Conservation (phyloP, 2,797 vertebrate genomes). For the Anomalospiza imberbis region DNA sequence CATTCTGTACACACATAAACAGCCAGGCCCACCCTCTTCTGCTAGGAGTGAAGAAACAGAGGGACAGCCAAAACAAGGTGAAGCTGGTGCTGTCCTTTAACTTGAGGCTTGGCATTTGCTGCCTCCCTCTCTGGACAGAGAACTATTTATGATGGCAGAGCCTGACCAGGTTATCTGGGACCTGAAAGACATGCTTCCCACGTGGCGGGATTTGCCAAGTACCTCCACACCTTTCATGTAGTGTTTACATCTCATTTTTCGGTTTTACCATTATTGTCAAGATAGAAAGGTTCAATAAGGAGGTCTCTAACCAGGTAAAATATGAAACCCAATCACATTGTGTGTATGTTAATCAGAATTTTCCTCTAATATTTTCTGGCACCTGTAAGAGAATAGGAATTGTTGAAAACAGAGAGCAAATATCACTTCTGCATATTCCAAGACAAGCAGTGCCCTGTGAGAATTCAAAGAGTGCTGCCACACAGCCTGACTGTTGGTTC, state of each 20-base stretch:
- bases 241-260: not conserved
- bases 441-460: not conserved
- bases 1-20: accelerated
- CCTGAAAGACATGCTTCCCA: not conserved
- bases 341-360: not conserved
- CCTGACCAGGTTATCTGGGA: not conserved
- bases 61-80: not conserved
- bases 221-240: not conserved
- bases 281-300: not conserved
- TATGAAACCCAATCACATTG: not conserved
- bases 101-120: not conserved
- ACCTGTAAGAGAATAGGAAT: not conserved
- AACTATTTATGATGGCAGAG: not conserved
- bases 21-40: not conserved
- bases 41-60: not conserved
- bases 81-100: not conserved
- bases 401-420: accelerated
- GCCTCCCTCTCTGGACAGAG: not conserved
- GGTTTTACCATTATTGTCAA: not conserved
- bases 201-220: not conserved
- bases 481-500: not conserved
- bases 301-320: not conserved
- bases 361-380: not conserved
- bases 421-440: not conserved
- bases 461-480: not conserved